phyloP scores from a whole-genome alignment of 2,113 vertebrate genomes.

The Nicator chloris region DNA sequence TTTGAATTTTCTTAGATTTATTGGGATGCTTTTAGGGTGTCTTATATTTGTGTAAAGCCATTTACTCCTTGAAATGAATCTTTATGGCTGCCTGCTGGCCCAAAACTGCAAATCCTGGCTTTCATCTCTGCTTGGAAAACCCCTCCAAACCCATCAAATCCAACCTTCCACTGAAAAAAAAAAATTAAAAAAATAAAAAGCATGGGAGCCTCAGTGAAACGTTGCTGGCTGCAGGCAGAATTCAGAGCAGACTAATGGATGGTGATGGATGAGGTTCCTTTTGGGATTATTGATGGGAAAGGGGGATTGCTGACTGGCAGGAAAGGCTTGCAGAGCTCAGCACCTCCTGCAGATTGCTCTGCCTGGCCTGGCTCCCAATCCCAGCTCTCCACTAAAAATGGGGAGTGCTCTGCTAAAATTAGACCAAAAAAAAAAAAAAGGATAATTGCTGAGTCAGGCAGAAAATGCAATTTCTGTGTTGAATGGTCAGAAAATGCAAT shows the following conservation, averaged over 20 bases:
- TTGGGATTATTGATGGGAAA: conserved; percentile 66
- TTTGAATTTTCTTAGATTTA: background rate
- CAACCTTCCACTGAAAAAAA: background rate
- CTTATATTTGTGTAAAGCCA: background rate
- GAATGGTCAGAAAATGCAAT: background rate
- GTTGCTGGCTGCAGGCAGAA: conserved; percentile 50
- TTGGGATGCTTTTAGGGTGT: background rate
- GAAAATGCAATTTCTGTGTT: background rate
- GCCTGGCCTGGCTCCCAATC: conserved; percentile 25
- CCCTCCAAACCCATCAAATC: background rate
- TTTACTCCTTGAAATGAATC: background rate
- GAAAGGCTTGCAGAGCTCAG: conserved; percentile 70
- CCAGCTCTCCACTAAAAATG: conserved; percentile 20
- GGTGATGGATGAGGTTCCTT: conserved; percentile 51
- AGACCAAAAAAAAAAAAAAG: background rate
- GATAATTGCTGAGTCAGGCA: background rate
- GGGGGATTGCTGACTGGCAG: conserved; percentile 60
- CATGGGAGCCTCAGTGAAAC: background rate
- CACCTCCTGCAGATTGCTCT: conserved; percentile 53
- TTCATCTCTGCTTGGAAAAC: background rate
- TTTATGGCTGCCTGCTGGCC: background rate
- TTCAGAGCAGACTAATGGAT: conserved; percentile 34
- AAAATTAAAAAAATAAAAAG: background rate
- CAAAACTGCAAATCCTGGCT: background rate
- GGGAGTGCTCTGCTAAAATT: background rate